phyloP scores from a whole-genome alignment of 2,888 invertebrate genomes.

The Helicoverpa assulta region DNA sequence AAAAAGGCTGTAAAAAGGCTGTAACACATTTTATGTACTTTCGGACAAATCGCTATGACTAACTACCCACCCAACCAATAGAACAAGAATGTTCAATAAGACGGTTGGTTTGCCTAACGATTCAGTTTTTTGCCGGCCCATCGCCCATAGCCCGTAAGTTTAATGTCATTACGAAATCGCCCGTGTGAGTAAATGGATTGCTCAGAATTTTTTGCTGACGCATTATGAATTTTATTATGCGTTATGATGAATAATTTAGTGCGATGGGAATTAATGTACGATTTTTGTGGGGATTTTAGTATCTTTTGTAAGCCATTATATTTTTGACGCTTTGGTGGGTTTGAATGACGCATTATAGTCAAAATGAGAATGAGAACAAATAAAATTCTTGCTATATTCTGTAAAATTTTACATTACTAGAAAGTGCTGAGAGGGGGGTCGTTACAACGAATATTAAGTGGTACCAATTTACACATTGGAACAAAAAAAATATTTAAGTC shows the following conservation, averaged over 20 bases:
- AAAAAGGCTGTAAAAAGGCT: too few species aligned
- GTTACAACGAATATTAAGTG: too few species aligned
- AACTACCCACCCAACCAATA: conserved; percentile 18
- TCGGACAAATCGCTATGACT: conserved; percentile 11
- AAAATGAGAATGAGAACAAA: too few species aligned
- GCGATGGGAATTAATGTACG: background rate
- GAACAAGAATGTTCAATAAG: conserved; percentile 62
- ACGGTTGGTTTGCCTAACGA: conserved; percentile 62
- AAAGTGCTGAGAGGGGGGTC: too few species aligned
- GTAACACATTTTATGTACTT: too few species aligned
- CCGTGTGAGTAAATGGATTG: conserved; percentile 44
- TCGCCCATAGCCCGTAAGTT: conserved; percentile 31
- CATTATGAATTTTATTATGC: conserved; percentile 10
- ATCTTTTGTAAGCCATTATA: background rate
- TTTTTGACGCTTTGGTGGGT: too few species aligned
- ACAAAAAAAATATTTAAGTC: too few species aligned
- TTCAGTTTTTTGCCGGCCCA: conserved; percentile 58
- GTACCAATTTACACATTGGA: too few species aligned
- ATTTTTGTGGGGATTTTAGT: background rate
- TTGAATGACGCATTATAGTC: too few species aligned
- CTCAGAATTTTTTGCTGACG: conserved; percentile 33
- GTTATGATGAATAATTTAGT: conserved; percentile 4
- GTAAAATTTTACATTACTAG: too few species aligned
- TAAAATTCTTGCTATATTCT: too few species aligned
- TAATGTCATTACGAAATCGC: conserved; percentile 65